Evolutionary conservation across 2,888 invertebrate species (phyloP), one percentile per base, ranked within the genome.

Genomic region (Aromia moschata): DNA sequence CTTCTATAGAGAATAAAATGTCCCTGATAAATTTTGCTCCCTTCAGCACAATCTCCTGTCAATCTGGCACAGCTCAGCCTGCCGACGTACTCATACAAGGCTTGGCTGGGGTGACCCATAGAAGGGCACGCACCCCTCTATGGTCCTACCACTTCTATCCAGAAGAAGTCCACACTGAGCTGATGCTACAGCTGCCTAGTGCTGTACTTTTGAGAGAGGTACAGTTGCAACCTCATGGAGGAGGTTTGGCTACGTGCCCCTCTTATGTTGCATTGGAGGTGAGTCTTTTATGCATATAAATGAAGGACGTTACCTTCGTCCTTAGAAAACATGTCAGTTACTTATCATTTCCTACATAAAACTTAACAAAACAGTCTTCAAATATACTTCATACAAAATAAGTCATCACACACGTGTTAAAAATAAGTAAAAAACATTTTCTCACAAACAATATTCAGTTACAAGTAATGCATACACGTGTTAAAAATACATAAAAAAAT

Each of bases 101-200:
- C 12, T 31, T 67, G 16, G 53, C 76, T 2, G 86, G 87, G 65
- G 90, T 93, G 0, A 90, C 94, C 1, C 92, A 93, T 74, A 85
- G 94, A 37, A 84, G 96, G 36, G 92, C 94, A 15, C 86, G 96
- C 58, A 92, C 93, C 1, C 92, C 96, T 2, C 91, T 95, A n/a
- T 97, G 96, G 96, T 92, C 93, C 20, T 96, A 96, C 82, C 94
- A 96, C 83, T 97, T 95, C 83, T 95, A 94, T 82, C 93, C 93
- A 20, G 88, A 89, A 70, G 94, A 96, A 81, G 90, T 91, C 33
- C 93, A 92, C 82, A 90, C 96, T 0, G 95, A 96, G 79, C 84
- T 97, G 40, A 91, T 91, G 2, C 85, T 97, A 49, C 88, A 90
- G 15, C 82, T 97, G 71, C 96, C 96, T 0, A 94, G 94, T 77